Conservation (phyloP, 1,140 invertebrate genomes). For the Lepidurus packardi region DNA sequence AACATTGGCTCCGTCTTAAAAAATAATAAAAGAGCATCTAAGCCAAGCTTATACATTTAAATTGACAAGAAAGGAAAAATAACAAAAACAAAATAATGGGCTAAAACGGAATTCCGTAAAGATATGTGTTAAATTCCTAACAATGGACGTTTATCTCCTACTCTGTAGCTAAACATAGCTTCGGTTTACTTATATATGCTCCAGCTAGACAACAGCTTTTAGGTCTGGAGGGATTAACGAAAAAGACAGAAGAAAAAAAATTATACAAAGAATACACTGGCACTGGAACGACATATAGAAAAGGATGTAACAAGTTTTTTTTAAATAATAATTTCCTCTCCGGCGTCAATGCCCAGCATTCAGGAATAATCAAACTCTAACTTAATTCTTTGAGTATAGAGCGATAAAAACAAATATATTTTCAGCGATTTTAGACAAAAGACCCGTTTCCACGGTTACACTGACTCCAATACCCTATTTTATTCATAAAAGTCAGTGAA, state of each 20-base stretch:
- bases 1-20: background rate
- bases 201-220: background rate
- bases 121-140: background rate
- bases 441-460: background rate
- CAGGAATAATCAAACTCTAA: too few relatives aligned
- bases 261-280: too few relatives aligned
- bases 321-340: too few relatives aligned
- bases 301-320: too few relatives aligned
- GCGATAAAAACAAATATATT: too few relatives aligned
- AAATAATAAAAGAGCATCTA: background rate
- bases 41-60: background rate
- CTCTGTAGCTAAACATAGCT: constrained; percentile 1
- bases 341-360: too few relatives aligned
- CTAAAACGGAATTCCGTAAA: background rate
- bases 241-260: too few relatives aligned
- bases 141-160: background rate
- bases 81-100: background rate
- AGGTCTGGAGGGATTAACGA: background rate
- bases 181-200: background rate
- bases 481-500: background rate
- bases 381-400: too few relatives aligned
- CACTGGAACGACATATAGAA: too few relatives aligned
- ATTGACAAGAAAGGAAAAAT: background rate
- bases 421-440: background rate
- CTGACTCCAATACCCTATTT: background rate